Percentiles rank a stretch among this genome's conserved stretches.
These are phyloP conservation scores for Scaptomyza pallida DNA, from an alignment of 1,140 invertebrate species.

Conservation along the genomic window DNA sequence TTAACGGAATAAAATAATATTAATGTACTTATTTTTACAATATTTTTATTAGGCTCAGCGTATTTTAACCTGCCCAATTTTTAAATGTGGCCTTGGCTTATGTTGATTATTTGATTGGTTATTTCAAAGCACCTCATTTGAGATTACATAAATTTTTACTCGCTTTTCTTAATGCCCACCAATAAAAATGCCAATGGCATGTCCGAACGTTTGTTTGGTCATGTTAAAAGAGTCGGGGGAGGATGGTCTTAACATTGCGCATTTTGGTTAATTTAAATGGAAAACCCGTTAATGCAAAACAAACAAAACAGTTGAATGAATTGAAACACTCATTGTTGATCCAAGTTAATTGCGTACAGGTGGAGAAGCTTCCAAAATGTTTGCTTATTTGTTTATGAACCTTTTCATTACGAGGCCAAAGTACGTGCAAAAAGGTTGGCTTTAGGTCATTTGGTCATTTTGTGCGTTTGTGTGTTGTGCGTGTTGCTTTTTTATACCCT, in stretches of 20 bases:
- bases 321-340: constrained; percentile 48
- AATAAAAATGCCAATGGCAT: constrained; percentile 53
- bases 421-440: constrained; percentile 19
- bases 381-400: constrained; percentile 60
- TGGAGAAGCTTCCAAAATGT: constrained; percentile 36
- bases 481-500: neutral
- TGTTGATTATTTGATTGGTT: neutral
- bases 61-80: no score
- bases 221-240: neutral
- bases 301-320: constrained; percentile 55
- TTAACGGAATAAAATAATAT: no score
- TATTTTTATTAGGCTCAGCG: no score
- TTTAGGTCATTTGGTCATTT: constrained; percentile 18
- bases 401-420: constrained; percentile 49
- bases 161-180: constrained; percentile 49
- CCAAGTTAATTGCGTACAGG: constrained; percentile 59
- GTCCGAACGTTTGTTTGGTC: constrained; percentile 37
- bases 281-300: constrained; percentile 66
- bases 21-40: no score
- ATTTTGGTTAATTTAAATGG: constrained; percentile 55
- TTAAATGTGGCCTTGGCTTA: neutral
- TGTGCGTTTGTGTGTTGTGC: neutral
- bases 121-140: neutral
- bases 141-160: neutral
- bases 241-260: constrained; percentile 29